These are phyloP conservation scores for Brachyhypopomus gauderio DNA, from an alignment of 2,113 vertebrate species.

Conservation along the genomic window DNA sequence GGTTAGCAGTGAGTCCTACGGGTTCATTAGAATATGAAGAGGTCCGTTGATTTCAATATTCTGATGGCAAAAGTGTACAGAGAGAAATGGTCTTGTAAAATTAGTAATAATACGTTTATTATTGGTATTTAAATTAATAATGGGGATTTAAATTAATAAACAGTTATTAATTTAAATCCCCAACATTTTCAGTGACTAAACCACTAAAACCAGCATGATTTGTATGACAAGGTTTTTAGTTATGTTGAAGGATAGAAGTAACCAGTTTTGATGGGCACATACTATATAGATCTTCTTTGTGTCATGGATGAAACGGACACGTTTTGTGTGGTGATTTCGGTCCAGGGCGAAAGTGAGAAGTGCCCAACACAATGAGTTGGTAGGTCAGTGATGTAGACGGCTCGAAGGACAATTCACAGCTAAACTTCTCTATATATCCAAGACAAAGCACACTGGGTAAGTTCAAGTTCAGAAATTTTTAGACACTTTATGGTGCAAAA, in stretches of 20 bases:
- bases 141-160: no score
- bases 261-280: neutral
- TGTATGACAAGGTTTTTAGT: neutral
- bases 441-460: constrained; percentile 59
- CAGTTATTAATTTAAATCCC: neutral
- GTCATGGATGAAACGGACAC: neutral
- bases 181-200: neutral
- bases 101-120: neutral
- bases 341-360: neutral
- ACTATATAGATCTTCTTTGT: neutral
- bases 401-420: no score
- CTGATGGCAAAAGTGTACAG: neutral
- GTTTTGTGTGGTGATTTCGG: neutral
- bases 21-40: neutral
- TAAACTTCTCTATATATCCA: neutral
- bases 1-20: neutral
- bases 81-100: neutral
- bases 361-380: neutral
- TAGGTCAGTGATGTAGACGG: no score
- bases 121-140: no score
- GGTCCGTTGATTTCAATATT: constrained; percentile 20
- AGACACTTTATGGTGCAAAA: constrained; percentile 58
- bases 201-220: neutral
- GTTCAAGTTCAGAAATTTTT: constrained; percentile 60
- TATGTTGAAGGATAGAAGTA: neutral